phyloP scores from a whole-genome alignment of 2,797 vertebrate species.

The Mareca penelope region DNA sequence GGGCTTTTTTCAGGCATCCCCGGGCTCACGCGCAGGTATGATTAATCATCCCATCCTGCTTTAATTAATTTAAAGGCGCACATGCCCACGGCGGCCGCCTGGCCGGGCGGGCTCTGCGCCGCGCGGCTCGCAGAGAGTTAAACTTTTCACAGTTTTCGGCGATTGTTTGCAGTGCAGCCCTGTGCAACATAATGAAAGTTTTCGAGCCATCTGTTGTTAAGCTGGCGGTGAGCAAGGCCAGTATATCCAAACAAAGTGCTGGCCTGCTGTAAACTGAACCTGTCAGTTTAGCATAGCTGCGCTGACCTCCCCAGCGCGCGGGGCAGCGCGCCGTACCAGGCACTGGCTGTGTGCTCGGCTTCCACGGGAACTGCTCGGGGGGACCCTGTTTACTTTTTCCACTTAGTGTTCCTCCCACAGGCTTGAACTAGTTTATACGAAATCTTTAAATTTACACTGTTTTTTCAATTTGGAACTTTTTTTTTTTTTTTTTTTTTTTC shows the following conservation, averaged over 20 bases:
- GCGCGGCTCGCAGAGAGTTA: slow-evolving; percentile 81
- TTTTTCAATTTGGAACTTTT: neutral
- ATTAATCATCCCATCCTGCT: slow-evolving; percentile 38
- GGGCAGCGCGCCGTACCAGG: slow-evolving; percentile 89
- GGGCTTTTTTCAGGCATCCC: slow-evolving; percentile 32
- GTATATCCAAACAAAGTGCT: slow-evolving; percentile 91
- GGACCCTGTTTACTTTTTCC: slow-evolving; percentile 87
- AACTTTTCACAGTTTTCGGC: slow-evolving; percentile 80
- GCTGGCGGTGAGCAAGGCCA: slow-evolving; percentile 91
- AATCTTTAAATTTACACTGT: slow-evolving; percentile 80
- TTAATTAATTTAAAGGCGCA: slow-evolving; percentile 43
- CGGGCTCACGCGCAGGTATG: slow-evolving; percentile 15
- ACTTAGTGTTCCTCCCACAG: slow-evolving; percentile 79
- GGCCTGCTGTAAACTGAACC: slow-evolving; percentile 92
- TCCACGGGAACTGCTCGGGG: slow-evolving; percentile 71
- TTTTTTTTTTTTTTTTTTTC: neutral
- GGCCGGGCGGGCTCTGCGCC: neutral
- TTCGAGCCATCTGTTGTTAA: slow-evolving; percentile 95
- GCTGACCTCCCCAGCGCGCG: slow-evolving; percentile 83
- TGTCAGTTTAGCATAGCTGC: slow-evolving; percentile 88
- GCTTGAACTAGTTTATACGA: slow-evolving; percentile 82
- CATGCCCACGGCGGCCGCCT: neutral
- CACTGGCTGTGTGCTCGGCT: slow-evolving; percentile 77
- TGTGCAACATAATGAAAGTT: slow-evolving; percentile 87
- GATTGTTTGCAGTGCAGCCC: slow-evolving; percentile 84